Evolutionary conservation across 2,888 invertebrate genomes (phyloP), one percentile per base, ranked within the genome.

Genomic region (Dendrolimus pini): DNA sequence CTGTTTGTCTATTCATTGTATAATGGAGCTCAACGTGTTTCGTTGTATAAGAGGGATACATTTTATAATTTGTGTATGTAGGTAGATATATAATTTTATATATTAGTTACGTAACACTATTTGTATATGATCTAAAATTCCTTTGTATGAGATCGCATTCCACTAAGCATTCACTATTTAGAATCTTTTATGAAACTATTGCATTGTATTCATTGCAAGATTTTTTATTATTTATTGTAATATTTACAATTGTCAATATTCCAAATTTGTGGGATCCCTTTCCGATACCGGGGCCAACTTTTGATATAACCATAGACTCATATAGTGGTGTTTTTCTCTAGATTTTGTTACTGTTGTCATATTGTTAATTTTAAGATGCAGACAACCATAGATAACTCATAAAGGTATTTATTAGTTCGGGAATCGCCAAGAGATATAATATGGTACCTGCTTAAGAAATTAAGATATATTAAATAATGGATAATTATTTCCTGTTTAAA

Each of bases 21-120:
- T 86, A 79, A 74, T 89, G 84, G 85, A 77, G 90, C 89, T 90
- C 89, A 90, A 89, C 77, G 81, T 87, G 77, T 89, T 85, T 76
- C 69, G 72, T 77, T 78, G 74, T 84, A 77, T 82, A 85, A 80
- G 78, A 79, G 75, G 78, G 80, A 82, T 83, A 82, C 82, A 78
- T 74, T 75, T 71, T 47, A 47, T 47, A 47, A 47, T 47, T 47
- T 47, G 9, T 47, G 47, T 47, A 10, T 47, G 47, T 9, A 53
- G 14, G 53, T 57, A 14, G 13, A 42, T 68, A 61, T 59, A 64
- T 30, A 30, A 30, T 30, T 30, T 64, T 62, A 56, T 61, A 64
- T 60, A 59, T 59, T 52, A 58, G 55, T 59, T 60, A 61, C 60
- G 58, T 30, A 30, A 30, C 30, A 59, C 55, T 56, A 62, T 55